These are phyloP conservation scores for Porites evermanni DNA, from an alignment of 92 coral and sea anemone genomes.

Conservation along the genomic window DNA sequence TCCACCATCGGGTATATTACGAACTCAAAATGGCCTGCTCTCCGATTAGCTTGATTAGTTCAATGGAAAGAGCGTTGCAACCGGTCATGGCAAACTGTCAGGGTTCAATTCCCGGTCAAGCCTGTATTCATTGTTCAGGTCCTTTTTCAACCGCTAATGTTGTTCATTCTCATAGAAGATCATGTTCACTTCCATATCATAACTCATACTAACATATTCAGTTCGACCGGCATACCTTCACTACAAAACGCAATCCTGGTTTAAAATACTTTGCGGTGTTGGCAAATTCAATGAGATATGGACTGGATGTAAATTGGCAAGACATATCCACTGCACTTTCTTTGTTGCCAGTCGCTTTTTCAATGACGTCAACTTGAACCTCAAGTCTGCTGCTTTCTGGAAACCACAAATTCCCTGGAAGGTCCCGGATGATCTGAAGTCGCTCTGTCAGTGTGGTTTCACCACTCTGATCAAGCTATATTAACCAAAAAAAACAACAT, in stretches of 20 bases:
- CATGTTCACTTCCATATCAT: too few species aligned
- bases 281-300: slow-evolving; percentile 74
- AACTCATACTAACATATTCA: background rate
- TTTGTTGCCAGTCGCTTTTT: slow-evolving; percentile 79
- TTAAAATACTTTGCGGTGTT: slow-evolving; percentile 86
- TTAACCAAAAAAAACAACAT: background rate
- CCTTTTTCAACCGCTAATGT: too few species aligned
- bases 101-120: too few species aligned
- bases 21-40: too few species aligned
- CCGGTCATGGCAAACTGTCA: too few species aligned
- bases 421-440: slow-evolving; percentile 34
- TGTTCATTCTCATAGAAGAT: too few species aligned
- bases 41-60: too few species aligned
- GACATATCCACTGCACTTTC: slow-evolving; percentile 77
- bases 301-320: slow-evolving; percentile 82
- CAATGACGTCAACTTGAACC: slow-evolving; percentile 82
- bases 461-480: slow-evolving; percentile 40
- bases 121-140: too few species aligned
- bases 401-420: slow-evolving; percentile 79
- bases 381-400: slow-evolving; percentile 86
- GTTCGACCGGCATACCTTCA: slow-evolving; percentile 63
- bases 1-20: too few species aligned
- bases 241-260: slow-evolving; percentile 92
- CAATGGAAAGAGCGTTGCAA: too few species aligned
- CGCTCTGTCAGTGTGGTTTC: background rate